Base-by-base conservation (phyloP, 2,888 invertebrate genomes). In the Eupithecia pulchellata region DNA sequence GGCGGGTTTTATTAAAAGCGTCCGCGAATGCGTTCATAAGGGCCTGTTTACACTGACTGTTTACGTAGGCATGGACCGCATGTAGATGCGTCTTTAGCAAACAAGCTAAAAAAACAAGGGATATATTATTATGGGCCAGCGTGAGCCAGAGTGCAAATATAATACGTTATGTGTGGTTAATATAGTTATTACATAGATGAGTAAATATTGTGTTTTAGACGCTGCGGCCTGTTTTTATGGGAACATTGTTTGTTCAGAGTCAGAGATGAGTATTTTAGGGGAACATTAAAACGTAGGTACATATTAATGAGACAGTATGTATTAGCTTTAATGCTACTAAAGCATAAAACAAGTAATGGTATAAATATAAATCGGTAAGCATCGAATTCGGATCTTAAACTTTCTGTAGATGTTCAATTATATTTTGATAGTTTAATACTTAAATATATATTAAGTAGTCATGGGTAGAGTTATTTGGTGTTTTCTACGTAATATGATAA, bases 81-180 rank as follows among this genome's bases (percentile, higher is more conserved):
- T 91, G 91, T 91, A 89, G 91, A 93, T 92, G 92, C 93, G 91
- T 90, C 93, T 93, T 91, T 82, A 83, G 89, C 88, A 93, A 93
- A 93, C 91, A 94, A 75, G 86, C 87, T 93, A 90, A 93, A 94
- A 93, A 94, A 94, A 93, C 92, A 93, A 90, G 92, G 94, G 93
- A 82, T 79, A 79, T 86, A 84, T 86, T 86, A 88, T 87, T 84
- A 88, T 86, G 85, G 80, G 81, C 83, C 83, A 80, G 77, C 78
- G 77, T 78, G 69, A 77, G 74, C 68, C 70, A 77, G 78, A 79
- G 78, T 79, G 79, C 74, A 77, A 78, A 82, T 78, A 80, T 78
- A 79, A 77, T 78, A 74, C 57, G 73, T 69, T 72, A 72, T 73
- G 69, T 77, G 74, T 68, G 66, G 57, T 25, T 74, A 74, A 71